Evolutionary conservation across 2,113 vertebrate species (phyloP), one percentile per base, ranked within the genome.

Genomic region (Otus sunia): DNA sequence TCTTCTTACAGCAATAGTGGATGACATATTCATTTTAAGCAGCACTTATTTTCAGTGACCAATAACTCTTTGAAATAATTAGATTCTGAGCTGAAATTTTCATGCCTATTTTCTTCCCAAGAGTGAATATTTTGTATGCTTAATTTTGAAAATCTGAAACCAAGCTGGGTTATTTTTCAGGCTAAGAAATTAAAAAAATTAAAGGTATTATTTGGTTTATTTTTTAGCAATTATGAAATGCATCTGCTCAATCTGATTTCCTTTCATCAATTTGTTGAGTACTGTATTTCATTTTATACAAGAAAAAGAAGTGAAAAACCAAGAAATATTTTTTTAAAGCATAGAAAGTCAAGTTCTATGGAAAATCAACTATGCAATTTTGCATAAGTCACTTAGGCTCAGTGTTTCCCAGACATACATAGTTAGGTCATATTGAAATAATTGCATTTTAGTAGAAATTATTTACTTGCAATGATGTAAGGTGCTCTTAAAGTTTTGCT

Each of bases 91-190:
- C 20, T 90, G 25, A 86, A 91, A 85, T 52, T 86, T 72, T 93
- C 37, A 37, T 89, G 39, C 19, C 56, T 92, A 22, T 45, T 96
- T 81, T 80, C 78, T 43, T 93, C 39, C 10, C 34, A 81, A 26
- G 43, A 26, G 26, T 88, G 55, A 93, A 71, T 88, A 49, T 94
- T 92, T 95, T 90, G 6, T 14, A 90, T 45, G 14, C 75, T 74
- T 92, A 75, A 81, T 74, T 96, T 56, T 56, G 88, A 95, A 95
- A 92, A 90, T 88, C 62, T 55, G 20, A 86, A 91, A 26, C 59
- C 10, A 39, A 86, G 58, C 15, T 49, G 58, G 37, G 64, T 79
- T 94, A 56, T 59, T 91, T 91, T 97, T 95, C 32, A 52, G 56
- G 45, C 25, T 64, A 83, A 85, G 34, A 34, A 52, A 39, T 59